phyloP scores from a whole-genome alignment of 2,113 vertebrate genomes.

The Alaudala cheleensis region DNA sequence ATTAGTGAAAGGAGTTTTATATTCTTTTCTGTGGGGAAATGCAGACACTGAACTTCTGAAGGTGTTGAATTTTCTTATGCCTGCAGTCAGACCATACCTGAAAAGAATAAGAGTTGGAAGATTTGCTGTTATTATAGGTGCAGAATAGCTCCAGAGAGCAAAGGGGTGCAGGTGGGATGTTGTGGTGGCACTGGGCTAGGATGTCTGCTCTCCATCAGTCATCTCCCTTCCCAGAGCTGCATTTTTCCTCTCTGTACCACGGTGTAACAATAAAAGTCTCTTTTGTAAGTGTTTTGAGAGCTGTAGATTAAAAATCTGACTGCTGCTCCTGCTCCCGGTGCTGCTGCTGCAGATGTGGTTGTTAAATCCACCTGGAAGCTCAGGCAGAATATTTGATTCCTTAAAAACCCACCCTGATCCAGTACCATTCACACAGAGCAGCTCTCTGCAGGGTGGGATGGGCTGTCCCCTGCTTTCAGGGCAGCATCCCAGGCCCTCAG shows the following conservation, averaged over 20 bases:
- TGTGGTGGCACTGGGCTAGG: background rate
- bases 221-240: background rate
- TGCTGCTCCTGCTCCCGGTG: background rate
- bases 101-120: background rate
- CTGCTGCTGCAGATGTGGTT: background rate
- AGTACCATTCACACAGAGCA: accelerated
- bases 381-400: background rate
- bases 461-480: background rate
- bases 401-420: accelerated
- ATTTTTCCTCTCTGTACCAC: background rate
- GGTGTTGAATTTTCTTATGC: background rate
- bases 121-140: background rate
- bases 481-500: background rate
- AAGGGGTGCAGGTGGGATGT: background rate
- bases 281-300: background rate
- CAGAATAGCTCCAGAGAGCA: background rate
- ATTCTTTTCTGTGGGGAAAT: background rate
- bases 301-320: background rate
- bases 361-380: slow-evolving; percentile 9
- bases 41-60: background rate
- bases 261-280: background rate
- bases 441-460: background rate
- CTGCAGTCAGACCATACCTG: background rate
- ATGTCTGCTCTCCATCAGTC: background rate
- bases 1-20: background rate